phyloP scores from a whole-genome alignment of 2,797 vertebrate species.

The Sebastes oblongus region DNA sequence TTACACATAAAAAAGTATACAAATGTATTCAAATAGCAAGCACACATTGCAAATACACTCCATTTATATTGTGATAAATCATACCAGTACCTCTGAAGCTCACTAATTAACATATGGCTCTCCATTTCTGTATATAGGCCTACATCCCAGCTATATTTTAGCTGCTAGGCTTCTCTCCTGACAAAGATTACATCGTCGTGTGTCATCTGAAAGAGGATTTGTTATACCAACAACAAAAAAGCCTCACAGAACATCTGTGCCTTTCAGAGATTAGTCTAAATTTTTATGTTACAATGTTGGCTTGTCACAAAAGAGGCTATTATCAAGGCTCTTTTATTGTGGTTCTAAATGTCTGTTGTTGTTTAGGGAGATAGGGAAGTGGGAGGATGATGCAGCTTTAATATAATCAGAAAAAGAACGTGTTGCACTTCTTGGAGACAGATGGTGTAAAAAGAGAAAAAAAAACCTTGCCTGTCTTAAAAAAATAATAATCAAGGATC shows the following conservation, averaged over 20 bases:
- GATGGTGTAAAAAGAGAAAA: background rate
- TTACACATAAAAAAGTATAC: background rate
- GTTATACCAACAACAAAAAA: slow-evolving; percentile 34
- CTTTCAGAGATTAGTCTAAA: slow-evolving; percentile 45
- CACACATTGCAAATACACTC: background rate
- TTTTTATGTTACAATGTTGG: slow-evolving; percentile 34
- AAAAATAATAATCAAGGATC: background rate
- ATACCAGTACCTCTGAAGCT: background rate
- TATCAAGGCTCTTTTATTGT: slow-evolving; percentile 37
- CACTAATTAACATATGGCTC: background rate
- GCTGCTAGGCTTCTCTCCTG: background rate
- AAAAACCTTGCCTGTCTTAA: background rate
- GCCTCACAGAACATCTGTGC: slow-evolving; percentile 44
- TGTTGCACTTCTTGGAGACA: background rate
- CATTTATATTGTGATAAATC: background rate
- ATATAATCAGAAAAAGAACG: slow-evolving; percentile 5
- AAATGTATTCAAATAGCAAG: background rate
- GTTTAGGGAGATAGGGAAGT: background rate
- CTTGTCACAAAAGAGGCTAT: slow-evolving; percentile 23
- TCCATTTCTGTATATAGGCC: background rate
- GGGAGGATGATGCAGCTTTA: slow-evolving; percentile 6
- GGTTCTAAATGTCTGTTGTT: slow-evolving; percentile 36
- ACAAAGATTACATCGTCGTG: background rate
- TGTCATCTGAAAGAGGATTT: slow-evolving; percentile 37
- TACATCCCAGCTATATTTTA: background rate